Conservation (phyloP, 2,888 invertebrate species). For the Sabatieria punctata region DNA sequence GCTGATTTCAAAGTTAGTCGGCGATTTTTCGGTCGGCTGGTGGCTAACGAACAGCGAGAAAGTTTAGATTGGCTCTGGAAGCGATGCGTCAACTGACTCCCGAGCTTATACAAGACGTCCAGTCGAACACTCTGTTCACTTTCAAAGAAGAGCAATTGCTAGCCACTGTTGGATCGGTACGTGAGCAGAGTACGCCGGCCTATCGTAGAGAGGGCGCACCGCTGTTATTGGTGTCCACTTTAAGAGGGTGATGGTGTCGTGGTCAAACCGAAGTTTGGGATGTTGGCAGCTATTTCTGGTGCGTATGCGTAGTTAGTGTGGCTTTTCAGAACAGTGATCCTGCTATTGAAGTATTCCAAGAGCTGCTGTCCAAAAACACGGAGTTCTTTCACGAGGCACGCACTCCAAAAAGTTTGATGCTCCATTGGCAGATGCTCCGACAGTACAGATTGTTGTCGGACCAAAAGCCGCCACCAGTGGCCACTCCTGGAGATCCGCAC, state of each 20-base stretch:
- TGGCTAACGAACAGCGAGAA: too few relatives aligned
- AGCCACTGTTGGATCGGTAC: constrained; percentile 60
- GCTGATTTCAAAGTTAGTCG: constrained; percentile 50
- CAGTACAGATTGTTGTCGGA: constrained; percentile 76
- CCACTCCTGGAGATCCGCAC: neutral
- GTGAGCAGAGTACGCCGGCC: too few relatives aligned
- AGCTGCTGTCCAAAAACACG: constrained; percentile 61
- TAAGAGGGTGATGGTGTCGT: too few relatives aligned
- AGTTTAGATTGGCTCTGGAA: constrained; percentile 38
- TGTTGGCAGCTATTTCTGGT: too few relatives aligned
- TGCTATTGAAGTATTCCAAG: constrained; percentile 58
- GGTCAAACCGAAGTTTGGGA: too few relatives aligned
- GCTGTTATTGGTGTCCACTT: too few relatives aligned
- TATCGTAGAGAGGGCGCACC: too few relatives aligned
- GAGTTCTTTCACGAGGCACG: constrained; percentile 69
- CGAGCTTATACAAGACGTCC: constrained; percentile 65
- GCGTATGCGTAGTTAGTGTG: too few relatives aligned
- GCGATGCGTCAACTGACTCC: constrained; percentile 86
- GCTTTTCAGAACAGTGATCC: constrained; percentile 34
- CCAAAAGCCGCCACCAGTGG: constrained; percentile 41
- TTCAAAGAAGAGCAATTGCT: constrained; percentile 71
- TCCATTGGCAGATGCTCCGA: constrained; percentile 78
- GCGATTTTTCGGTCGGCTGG: neutral
- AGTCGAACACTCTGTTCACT: constrained; percentile 73
- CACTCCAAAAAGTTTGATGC: constrained; percentile 61